Evolutionary conservation across 2,888 invertebrate species (phyloP), one percentile per base, ranked within the genome.

Genomic region (Protonemura montana): DNA sequence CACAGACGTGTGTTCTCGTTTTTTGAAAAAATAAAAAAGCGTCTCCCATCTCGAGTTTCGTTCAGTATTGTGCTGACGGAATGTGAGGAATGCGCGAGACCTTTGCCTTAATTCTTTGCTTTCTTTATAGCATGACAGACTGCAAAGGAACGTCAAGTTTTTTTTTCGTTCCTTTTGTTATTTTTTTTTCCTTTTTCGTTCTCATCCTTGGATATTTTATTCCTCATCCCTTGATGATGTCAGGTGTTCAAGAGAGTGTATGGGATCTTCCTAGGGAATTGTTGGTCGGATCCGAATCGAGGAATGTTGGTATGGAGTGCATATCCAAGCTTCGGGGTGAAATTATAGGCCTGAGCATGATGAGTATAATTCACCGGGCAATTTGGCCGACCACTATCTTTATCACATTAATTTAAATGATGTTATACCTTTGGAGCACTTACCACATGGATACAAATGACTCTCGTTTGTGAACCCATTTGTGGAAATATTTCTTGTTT

Each of bases 51-150:
- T 82, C 82, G 83, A 26, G 81, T 82, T 82, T 77, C 82, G 30
- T 41, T 16, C 86, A 25, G 83, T 83, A 82, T 59, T 83, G 83
- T 83, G 76, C 35, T 41, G 42, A 10, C 42, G 83, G 86, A 42
- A 86, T 83, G 59, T 80, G 26, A 82, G 86, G 86, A 86, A 86
- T 86, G 86, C 41, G 81, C 82, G 81, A 41, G 28, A 41, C 41
- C 82, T 76, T 59, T 59, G 21, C 59, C 59, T 59, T 13, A 59
- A 59, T 59, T 59, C 59, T 59, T 59, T 59, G 59, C 59, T 59
- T 59, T 59, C 59, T 59, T 59, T 59, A 59, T 59, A 59, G 59
- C 59, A 59, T 59, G 59, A 59, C 59, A 2, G 59, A 59, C 59
- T 59, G 59, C 59, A 59, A 59, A 59, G 59, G 59, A 10, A 59